Base-by-base conservation (phyloP, 1,140 invertebrate species). In the Ladona fulva region DNA sequence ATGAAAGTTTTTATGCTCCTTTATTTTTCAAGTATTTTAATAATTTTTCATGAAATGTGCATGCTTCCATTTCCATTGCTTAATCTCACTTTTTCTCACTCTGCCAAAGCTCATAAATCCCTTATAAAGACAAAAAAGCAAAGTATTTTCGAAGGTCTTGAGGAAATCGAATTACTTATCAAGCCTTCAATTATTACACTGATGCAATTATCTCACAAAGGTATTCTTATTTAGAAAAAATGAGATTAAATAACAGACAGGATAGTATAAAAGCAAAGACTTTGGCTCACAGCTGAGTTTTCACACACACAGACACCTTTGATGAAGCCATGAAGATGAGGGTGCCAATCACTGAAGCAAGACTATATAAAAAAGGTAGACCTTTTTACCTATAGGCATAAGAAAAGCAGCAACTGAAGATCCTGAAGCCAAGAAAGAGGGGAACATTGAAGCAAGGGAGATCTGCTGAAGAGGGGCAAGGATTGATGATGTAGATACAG, bases 371-470 rank as follows among this genome's bases (percentile, higher is more conserved):
- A 16, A 52, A 12, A 19, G 52, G 14, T 3, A 66, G n/a, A 52
- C 24, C 6, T 25, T 22, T 77, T 25, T 80, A 83, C 78, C 81
- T 81, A 81, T 76, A 59, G 83, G 83, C 80, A 80, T 81, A 78
- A 84, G 78, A 42, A 85, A 81, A 25, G 83, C 82, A 77, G 82
- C 81, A 81, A 84, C 81, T 75, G 84, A 83, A 75, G 84, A 84
- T 22, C 52, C 52, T 66, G 52, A 66, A 22, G 16, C 3, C 52
- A 66, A 66, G 52, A 66, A 22, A 66, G 52, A 66, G 5, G 52
- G 52, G n/a, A 66, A 66, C 52, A 66, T 66, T 66, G 52, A 66
- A 22, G 52, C 14, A 66, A 66, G 52, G 52, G 52, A 66, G 14
- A 66, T 66, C n/a, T 66, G 52, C 52, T 66, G 52, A 16, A 66